phyloP scores from a whole-genome alignment of 2,113 vertebrate species.

The Lepus timidus region DNA sequence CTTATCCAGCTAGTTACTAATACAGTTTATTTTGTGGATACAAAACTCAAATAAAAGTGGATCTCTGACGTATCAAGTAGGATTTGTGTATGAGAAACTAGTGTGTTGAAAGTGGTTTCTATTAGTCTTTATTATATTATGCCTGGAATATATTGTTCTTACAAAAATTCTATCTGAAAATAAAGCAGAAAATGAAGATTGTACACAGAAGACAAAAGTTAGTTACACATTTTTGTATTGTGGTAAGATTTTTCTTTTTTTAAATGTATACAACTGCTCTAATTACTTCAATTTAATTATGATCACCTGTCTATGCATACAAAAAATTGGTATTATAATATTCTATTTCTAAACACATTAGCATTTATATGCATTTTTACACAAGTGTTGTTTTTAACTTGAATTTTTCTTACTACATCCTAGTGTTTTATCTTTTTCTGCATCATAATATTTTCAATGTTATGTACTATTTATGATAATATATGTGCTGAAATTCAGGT shows the following conservation, averaged over 20 bases:
- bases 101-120: neutral
- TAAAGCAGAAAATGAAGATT: conserved; percentile 26
- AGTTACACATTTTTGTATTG: conserved; percentile 57
- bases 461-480: neutral
- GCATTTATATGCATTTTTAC: neutral
- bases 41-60: conserved; percentile 58
- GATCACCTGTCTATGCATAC: neutral
- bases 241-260: conserved; percentile 50
- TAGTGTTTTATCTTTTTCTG: neutral
- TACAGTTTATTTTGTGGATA: neutral
- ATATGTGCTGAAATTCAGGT: neutral
- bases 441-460: neutral
- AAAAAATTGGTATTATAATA: neutral
- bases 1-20: conserved; percentile 44
- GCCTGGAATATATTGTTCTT: conserved; percentile 48
- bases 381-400: neutral
- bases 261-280: neutral
- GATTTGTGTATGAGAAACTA: conserved; percentile 53
- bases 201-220: conserved; percentile 47
- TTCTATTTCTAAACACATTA: neutral
- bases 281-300: neutral
- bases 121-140: conserved; percentile 14
- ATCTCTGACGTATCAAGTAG: conserved; percentile 46
- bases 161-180: conserved; percentile 74
- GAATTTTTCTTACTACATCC: neutral